These are phyloP conservation scores for Exephanes ischioxanthus DNA, from an alignment of 2,888 invertebrate genomes.

Conservation along the genomic window DNA sequence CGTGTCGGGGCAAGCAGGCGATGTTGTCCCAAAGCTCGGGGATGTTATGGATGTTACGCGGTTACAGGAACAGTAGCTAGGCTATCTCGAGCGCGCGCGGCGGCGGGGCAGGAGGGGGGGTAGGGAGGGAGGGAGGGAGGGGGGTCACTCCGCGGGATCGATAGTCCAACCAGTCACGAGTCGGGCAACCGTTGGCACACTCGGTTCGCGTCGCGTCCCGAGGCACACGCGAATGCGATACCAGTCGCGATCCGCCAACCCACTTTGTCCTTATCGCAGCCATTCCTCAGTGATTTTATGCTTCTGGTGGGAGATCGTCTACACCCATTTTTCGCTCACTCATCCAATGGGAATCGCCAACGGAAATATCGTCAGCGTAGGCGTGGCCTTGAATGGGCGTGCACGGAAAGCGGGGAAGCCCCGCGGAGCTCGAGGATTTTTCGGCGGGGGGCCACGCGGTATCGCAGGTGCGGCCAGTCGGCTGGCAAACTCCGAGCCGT, in stretches of 20 bases:
- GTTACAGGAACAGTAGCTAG: conserved; percentile 9
- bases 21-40: conserved; percentile 1
- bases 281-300: conserved; percentile 81
- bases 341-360: conserved; percentile 73
- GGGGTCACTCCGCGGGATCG: conserved; percentile 67
- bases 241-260: conserved; percentile 62
- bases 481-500: conserved; percentile 82
- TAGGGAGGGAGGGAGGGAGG: no score
- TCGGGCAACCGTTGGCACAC: conserved; percentile 67
- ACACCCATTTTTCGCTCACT: conserved; percentile 72
- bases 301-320: conserved; percentile 71
- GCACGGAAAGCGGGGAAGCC: conserved; percentile 24
- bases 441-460: conserved; percentile 76
- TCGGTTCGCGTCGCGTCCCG: conserved; percentile 68
- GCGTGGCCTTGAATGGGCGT: conserved; percentile 68
- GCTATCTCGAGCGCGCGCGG: conserved; percentile 42
- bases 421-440: conserved; percentile 53
- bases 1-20: background rate
- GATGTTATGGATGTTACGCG: background rate
- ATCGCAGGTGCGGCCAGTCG: conserved; percentile 82
- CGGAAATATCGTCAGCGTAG: conserved; percentile 63
- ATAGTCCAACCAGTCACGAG: conserved; percentile 71
- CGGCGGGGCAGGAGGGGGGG: no score
- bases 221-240: conserved; percentile 44
- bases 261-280: conserved; percentile 75